These are phyloP conservation scores for Myotis brandtii DNA, from an alignment of 2,113 vertebrate genomes.

Conservation along the genomic window DNA sequence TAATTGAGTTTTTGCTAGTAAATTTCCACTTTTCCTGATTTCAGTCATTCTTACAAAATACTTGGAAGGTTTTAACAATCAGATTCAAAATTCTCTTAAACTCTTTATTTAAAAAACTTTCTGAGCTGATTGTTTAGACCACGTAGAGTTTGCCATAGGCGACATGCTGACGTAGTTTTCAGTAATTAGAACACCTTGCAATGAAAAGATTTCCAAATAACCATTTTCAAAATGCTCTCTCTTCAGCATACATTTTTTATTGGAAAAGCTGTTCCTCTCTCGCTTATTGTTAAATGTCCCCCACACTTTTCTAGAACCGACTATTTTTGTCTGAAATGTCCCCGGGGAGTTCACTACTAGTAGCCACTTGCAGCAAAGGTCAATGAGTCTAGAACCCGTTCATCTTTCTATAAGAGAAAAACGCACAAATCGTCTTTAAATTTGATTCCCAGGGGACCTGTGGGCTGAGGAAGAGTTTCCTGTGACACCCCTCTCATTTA, in stretches of 20 bases:
- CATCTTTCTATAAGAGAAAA: not conserved
- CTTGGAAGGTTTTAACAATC: constrained; percentile 30
- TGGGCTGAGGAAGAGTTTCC: not conserved
- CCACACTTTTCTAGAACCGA: not conserved
- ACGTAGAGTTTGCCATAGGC: not conserved
- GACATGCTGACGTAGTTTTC: not conserved
- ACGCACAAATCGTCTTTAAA: not conserved
- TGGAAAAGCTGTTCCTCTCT: not conserved
- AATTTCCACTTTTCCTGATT: constrained; percentile 12
- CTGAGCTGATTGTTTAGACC: not conserved
- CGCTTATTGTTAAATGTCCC: not conserved
- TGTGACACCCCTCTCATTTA: not conserved
- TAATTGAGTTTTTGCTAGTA: not conserved
- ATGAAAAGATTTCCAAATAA: not conserved
- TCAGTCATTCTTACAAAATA: not conserved
- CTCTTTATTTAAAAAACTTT: not conserved
- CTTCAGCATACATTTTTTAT: not conserved
- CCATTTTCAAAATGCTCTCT: constrained; percentile 4
- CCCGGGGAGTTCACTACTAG: not conserved
- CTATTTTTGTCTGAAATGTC: not conserved
- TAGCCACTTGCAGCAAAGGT: not conserved
- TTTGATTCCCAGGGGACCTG: not conserved
- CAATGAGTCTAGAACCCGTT: not conserved
- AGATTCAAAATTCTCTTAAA: constrained; percentile 2
- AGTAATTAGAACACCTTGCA: not conserved